A percentile compares a stretch with the other conserved stretches of the same genome.
These are phyloP conservation scores for Campaea margaritaria DNA, from an alignment of 2,888 invertebrate species.

Conservation along the genomic window DNA sequence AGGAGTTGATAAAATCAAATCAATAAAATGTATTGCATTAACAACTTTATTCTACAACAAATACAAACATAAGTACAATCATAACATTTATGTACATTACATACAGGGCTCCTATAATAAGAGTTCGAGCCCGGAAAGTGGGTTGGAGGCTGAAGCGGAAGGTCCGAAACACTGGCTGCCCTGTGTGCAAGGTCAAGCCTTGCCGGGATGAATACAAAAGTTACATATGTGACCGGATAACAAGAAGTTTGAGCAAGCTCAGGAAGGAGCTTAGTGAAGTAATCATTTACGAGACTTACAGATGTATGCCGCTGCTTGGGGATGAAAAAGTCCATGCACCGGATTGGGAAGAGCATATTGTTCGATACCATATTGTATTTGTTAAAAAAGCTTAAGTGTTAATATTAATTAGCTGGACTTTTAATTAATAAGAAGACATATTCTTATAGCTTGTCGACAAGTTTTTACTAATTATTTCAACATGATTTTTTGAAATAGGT, in stretches of 20 bases:
- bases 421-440: too few relatives aligned
- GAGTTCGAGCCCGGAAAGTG: not conserved
- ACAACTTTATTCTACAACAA: conserved; percentile 63
- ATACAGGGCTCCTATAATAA: conserved; percentile 55
- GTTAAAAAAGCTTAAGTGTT: conserved; percentile 14
- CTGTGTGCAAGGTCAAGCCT: conserved; percentile 43
- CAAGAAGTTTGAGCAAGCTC: conserved; percentile 58
- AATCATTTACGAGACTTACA: conserved; percentile 65
- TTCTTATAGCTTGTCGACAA: too few relatives aligned
- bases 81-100: conserved; percentile 48
- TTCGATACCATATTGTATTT: conserved; percentile 65
- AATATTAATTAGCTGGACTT: not conserved
- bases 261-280: conserved; percentile 51
- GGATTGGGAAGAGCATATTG: conserved; percentile 71
- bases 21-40: not conserved
- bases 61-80: conserved; percentile 74
- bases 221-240: conserved; percentile 43
- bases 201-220: conserved; percentile 45
- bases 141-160: conserved; percentile 34
- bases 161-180: conserved; percentile 42
- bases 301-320: conserved; percentile 75
- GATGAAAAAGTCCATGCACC: conserved; percentile 65
- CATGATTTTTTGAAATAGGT: too few relatives aligned
- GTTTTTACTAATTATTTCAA: too few relatives aligned
- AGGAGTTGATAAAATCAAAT: not conserved